Percentiles rank a stretch among this genome's conserved stretches.
Evolutionary conservation across 2,888 invertebrate genomes (phyloP).

Genomic region (Agriotes lineatus): DNA sequence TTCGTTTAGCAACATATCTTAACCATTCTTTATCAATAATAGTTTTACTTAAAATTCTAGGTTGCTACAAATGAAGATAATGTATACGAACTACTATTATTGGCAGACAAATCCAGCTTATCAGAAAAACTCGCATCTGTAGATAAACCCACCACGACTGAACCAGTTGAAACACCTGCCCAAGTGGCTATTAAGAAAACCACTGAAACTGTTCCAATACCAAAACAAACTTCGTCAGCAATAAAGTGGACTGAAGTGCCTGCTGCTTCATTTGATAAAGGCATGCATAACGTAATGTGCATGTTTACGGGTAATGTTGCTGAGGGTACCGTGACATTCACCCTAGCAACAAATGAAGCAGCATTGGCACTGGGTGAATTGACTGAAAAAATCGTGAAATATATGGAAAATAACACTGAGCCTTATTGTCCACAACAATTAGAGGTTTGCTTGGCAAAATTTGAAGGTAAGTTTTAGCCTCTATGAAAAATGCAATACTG

Average conservation of each 20-base stretch:
- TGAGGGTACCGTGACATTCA: constrained; percentile 31
- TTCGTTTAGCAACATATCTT: no score
- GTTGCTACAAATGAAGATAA: not conserved
- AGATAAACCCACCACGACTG: not conserved
- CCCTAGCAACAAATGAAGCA: not conserved
- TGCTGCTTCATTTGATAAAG: constrained; percentile 13
- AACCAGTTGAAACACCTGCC: not conserved
- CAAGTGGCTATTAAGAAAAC: not conserved
- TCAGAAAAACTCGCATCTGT: constrained; percentile 18
- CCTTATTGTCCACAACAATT: constrained; percentile 50
- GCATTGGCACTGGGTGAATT: not conserved
- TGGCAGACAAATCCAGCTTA: constrained; percentile 7
- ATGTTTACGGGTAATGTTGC: constrained; percentile 10
- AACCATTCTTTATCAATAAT: no score
- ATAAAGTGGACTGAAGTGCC: constrained; percentile 17
- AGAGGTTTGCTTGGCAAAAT: constrained; percentile 56
- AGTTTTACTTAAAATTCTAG: no score
- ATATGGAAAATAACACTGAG: constrained; percentile 36
- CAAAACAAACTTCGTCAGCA: not conserved
- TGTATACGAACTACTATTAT: constrained; percentile 25
- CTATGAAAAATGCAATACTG: not conserved
- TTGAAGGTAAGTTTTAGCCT: constrained; percentile 44
- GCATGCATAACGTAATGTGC: constrained; percentile 31
- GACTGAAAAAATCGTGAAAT: constrained; percentile 21
- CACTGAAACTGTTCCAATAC: not conserved